These are phyloP conservation scores for Stenoptilia bipunctidactyla DNA, from an alignment of 2,888 invertebrate genomes.

Conservation along the genomic window DNA sequence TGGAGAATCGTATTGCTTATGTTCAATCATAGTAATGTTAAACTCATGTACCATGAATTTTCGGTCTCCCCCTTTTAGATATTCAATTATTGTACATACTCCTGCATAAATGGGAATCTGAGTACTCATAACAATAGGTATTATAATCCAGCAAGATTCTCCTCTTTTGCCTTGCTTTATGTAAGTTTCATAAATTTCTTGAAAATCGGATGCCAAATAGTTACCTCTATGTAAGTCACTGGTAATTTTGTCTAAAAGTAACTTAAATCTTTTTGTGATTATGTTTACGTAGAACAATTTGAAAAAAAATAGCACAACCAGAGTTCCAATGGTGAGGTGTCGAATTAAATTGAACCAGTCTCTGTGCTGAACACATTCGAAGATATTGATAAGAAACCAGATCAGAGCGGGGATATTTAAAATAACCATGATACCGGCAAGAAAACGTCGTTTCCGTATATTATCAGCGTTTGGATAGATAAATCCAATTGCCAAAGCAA, in stretches of 20 bases:
- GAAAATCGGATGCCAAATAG: conserved; percentile 29
- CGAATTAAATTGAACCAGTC: conserved; percentile 38
- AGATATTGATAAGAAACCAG: conserved; percentile 35
- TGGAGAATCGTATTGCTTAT: conserved; percentile 39
- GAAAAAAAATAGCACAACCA: conserved; percentile 35
- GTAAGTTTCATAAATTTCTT: conserved; percentile 30
- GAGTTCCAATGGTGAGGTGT: conserved; percentile 32
- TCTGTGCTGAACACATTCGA: conserved; percentile 25
- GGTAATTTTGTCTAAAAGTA: conserved; percentile 31
- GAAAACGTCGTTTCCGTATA: conserved; percentile 18
- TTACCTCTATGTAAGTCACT: conserved; percentile 35
- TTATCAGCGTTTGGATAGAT: conserved; percentile 39
- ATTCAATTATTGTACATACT: conserved; percentile 22
- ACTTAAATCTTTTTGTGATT: conserved; percentile 28
- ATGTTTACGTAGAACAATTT: conserved; percentile 35
- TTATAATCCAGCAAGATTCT: conserved; percentile 33
- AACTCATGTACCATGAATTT: conserved; percentile 44
- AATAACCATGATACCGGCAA: conserved; percentile 20
- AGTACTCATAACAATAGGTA: conserved; percentile 29
- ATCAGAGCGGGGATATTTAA: conserved; percentile 28
- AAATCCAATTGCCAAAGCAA: conserved; percentile 33
- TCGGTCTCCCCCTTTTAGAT: conserved; percentile 11
- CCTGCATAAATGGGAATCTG: conserved; percentile 40
- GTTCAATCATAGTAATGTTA: conserved; percentile 33
- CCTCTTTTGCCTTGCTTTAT: conserved; percentile 31